Conservation (phyloP, 2,797 vertebrate species). For the Avahi laniger region DNA sequence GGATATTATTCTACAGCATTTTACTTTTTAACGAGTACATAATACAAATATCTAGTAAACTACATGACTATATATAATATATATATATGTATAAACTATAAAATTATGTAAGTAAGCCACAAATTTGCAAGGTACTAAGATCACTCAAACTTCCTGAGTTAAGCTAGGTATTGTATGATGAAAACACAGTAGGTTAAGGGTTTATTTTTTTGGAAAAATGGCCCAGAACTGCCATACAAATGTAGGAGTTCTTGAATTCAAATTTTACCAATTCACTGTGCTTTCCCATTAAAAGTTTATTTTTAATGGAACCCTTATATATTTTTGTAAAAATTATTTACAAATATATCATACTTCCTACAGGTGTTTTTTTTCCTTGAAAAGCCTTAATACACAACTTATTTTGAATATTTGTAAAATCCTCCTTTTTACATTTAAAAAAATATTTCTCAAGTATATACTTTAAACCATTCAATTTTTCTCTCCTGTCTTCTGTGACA, state of each 20-base stretch:
- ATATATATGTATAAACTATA: background rate
- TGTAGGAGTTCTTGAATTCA: background rate
- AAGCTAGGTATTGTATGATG: background rate
- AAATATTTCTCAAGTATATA: background rate
- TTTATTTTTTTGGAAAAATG: conserved; percentile 12
- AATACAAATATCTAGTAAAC: background rate
- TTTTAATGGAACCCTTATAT: background rate
- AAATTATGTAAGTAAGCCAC: conserved; percentile 12
- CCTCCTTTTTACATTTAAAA: conserved; percentile 1
- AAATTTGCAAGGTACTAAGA: conserved; percentile 6
- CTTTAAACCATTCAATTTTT: background rate
- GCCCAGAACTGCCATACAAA: background rate
- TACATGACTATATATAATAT: background rate
- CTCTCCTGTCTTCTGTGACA: background rate
- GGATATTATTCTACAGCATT: background rate
- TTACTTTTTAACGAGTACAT: background rate
- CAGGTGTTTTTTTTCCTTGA: background rate
- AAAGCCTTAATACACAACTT: background rate
- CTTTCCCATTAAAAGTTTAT: background rate
- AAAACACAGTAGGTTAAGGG: background rate
- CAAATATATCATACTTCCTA: background rate
- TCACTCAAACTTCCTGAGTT: background rate
- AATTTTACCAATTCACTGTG: background rate
- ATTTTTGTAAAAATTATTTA: background rate
- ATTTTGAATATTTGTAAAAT: conserved; percentile 50